phyloP scores from a whole-genome alignment of 2,888 invertebrate species.

The Eristalis intricaria region DNA sequence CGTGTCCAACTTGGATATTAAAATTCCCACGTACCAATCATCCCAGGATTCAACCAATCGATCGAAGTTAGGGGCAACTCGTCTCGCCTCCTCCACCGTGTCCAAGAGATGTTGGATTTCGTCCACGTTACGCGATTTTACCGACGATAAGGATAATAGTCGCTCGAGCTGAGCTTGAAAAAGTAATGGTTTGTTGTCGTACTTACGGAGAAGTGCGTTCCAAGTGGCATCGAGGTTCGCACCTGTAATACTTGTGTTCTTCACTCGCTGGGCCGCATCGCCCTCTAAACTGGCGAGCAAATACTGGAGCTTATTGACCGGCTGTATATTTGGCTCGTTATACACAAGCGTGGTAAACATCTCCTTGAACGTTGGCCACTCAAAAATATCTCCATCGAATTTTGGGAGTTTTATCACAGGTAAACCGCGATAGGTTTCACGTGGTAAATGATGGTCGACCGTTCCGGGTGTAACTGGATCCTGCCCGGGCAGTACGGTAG shows the following conservation, averaged over 20 bases:
- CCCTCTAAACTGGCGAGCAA: background rate
- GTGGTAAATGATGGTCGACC: background rate
- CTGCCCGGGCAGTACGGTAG: background rate
- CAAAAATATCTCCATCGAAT: background rate
- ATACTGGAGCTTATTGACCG: background rate
- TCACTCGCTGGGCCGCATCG: background rate
- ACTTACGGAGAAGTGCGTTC: background rate
- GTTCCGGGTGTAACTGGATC: background rate
- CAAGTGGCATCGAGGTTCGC: background rate
- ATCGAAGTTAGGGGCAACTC: constrained; percentile 5
- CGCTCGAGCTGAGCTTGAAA: constrained; percentile 1
- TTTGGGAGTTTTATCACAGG: background rate
- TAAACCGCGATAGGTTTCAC: constrained; percentile 4
- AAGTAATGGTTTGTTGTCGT: background rate
- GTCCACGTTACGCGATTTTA: too few relatives aligned
- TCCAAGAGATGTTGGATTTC: too few relatives aligned
- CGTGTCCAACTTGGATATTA: background rate
- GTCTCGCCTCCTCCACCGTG: background rate
- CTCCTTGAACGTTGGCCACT: constrained; percentile 1
- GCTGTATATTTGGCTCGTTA: background rate
- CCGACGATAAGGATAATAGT: background rate
- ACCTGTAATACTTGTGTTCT: too few relatives aligned
- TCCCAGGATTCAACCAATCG: constrained; percentile 2
- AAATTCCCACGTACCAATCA: constrained; percentile 1
- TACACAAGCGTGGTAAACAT: constrained; percentile 4